These are phyloP conservation scores for Balaeniceps rex DNA, from an alignment of 2,113 vertebrate species.

Conservation along the genomic window DNA sequence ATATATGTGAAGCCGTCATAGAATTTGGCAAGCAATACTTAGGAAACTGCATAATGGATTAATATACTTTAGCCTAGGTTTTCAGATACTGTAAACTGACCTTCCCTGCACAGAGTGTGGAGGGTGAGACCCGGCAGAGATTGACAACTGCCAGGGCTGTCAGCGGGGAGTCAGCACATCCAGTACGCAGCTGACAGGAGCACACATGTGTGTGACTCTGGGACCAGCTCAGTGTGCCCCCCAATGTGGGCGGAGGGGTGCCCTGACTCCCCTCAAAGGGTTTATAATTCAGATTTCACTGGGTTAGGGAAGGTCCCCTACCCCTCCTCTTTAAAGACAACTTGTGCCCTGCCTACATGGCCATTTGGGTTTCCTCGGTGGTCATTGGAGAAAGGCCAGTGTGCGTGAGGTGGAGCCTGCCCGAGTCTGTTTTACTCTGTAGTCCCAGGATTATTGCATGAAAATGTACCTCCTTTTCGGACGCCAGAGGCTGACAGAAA, in stretches of 20 bases:
- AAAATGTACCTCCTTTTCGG: not conserved
- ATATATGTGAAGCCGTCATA: not conserved
- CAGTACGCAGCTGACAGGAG: not conserved
- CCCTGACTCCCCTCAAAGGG: not conserved
- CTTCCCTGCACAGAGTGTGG: not conserved
- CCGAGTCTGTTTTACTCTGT: not conserved
- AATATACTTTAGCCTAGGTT: not conserved
- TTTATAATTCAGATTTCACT: not conserved
- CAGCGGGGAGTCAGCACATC: not conserved
- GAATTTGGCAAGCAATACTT: not conserved
- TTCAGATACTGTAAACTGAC: not conserved
- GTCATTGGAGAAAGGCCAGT: not conserved
- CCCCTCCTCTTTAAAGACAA: not conserved
- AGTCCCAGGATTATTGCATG: not conserved
- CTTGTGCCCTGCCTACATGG: not conserved
- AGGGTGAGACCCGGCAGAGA: not conserved
- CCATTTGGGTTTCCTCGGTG: not conserved
- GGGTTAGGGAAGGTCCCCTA: not conserved
- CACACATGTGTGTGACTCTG: rapidly evolving
- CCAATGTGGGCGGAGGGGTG: not conserved
- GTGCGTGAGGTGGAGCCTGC: not conserved
- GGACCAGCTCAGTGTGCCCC: rapidly evolving
- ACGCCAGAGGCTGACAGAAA: not conserved
- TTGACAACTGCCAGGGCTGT: not conserved
- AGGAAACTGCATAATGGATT: not conserved